Percentiles rank a stretch among this genome's conserved stretches.
Evolutionary conservation across 2,113 vertebrate genomes (phyloP).

Genomic region (Puffinus mauretanicus): DNA sequence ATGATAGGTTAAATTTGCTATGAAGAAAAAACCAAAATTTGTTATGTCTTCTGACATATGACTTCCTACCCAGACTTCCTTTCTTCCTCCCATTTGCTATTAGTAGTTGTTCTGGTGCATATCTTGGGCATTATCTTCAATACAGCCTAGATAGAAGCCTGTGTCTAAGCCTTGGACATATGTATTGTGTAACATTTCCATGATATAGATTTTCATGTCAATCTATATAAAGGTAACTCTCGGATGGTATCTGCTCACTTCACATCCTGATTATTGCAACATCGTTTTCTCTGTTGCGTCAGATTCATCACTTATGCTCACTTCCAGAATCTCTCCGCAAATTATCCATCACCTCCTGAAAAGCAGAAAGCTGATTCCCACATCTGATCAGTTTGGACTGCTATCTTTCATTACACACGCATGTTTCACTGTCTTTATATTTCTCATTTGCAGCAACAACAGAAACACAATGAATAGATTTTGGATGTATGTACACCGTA

Average conservation of each 20-base stretch:
- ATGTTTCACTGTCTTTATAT: background rate
- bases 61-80: background rate
- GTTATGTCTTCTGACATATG: background rate
- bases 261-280: background rate
- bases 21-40: background rate
- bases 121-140: background rate
- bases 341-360: background rate
- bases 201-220: constrained; percentile 10
- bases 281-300: background rate
- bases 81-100: background rate
- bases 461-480: background rate
- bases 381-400: background rate
- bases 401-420: background rate
- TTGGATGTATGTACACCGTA: background rate
- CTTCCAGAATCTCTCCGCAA: background rate
- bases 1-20: background rate
- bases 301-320: background rate
- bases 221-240: constrained; percentile 16
- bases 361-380: background rate
- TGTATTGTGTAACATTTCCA: background rate
- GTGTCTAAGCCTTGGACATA: background rate
- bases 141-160: background rate
- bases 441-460: background rate
- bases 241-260: background rate
- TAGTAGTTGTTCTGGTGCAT: background rate